These are phyloP conservation scores for Tipula lateralis DNA, from an alignment of 2,888 invertebrate genomes.

Conservation along the genomic window DNA sequence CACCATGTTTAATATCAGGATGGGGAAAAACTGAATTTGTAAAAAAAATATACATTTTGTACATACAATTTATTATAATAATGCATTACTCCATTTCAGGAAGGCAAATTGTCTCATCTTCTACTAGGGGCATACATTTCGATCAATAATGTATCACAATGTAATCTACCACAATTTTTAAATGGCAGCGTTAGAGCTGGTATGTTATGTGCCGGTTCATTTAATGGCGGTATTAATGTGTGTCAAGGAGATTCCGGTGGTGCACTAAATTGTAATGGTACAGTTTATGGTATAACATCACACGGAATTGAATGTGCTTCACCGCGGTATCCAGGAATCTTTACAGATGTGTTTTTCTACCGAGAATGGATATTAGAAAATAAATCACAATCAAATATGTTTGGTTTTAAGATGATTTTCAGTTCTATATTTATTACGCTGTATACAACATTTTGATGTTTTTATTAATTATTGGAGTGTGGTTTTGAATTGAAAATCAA, in stretches of 20 bases:
- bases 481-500: too few relatives aligned
- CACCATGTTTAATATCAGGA: conserved; percentile 25
- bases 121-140: conserved; percentile 12
- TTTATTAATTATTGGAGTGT: too few relatives aligned
- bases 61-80: neutral
- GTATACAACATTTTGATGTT: too few relatives aligned
- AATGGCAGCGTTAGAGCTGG: conserved; percentile 12
- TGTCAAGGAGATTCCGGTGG: conserved; percentile 32
- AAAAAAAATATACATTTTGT: neutral
- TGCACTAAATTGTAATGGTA: conserved; percentile 7
- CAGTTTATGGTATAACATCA: conserved; percentile 14
- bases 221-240: conserved; percentile 29
- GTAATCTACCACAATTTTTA: neutral
- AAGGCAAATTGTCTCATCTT: neutral
- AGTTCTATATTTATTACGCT: neutral
- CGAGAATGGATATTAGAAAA: conserved; percentile 7
- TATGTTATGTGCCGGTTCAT: conserved; percentile 32
- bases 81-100: neutral
- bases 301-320: conserved; percentile 7
- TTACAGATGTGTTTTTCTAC: neutral
- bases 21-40: conserved; percentile 30
- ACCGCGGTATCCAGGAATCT: neutral
- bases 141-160: conserved; percentile 21
- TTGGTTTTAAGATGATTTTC: neutral
- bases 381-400: neutral